phyloP scores from a whole-genome alignment of 1,140 invertebrate genomes.

The Papilio helenus region DNA sequence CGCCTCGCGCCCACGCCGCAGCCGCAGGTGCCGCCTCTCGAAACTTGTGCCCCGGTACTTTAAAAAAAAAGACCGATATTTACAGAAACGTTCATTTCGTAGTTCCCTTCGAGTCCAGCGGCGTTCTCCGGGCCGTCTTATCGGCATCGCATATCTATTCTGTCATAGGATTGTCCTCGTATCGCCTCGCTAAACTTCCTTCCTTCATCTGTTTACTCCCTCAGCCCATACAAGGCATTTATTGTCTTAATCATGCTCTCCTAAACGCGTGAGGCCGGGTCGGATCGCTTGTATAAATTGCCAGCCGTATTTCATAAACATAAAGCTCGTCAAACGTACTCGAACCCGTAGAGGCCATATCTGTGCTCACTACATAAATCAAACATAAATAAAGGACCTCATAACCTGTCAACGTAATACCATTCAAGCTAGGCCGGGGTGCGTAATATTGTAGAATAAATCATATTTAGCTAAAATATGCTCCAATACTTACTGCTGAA shows the following conservation, averaged over 20 bases:
- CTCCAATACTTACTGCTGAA: slow-evolving; percentile 68
- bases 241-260: neutral
- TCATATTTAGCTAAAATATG: slow-evolving; percentile 74
- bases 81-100: slow-evolving; percentile 26
- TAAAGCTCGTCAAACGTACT: slow-evolving; percentile 39
- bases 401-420: slow-evolving; percentile 78
- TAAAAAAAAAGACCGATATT: too few relatives aligned
- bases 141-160: too few relatives aligned
- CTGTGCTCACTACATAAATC: slow-evolving; percentile 78
- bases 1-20: slow-evolving; percentile 63
- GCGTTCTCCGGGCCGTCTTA: slow-evolving; percentile 62
- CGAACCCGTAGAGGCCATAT: slow-evolving; percentile 51
- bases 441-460: slow-evolving; percentile 78
- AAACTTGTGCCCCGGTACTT: slow-evolving; percentile 46
- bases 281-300: slow-evolving; percentile 4
- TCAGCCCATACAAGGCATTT: too few relatives aligned
- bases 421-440: slow-evolving; percentile 69
- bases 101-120: slow-evolving; percentile 67
- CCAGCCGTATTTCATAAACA: slow-evolving; percentile 28
- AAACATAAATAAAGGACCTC: slow-evolving; percentile 78
- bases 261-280: neutral
- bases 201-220: too few relatives aligned
- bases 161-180: too few relatives aligned
- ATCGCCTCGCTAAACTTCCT: too few relatives aligned
- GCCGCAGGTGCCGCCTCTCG: slow-evolving; percentile 56